These are phyloP conservation scores for Coregonus ussuriensis DNA, from an alignment of 2,797 vertebrate species.

Conservation along the genomic window DNA sequence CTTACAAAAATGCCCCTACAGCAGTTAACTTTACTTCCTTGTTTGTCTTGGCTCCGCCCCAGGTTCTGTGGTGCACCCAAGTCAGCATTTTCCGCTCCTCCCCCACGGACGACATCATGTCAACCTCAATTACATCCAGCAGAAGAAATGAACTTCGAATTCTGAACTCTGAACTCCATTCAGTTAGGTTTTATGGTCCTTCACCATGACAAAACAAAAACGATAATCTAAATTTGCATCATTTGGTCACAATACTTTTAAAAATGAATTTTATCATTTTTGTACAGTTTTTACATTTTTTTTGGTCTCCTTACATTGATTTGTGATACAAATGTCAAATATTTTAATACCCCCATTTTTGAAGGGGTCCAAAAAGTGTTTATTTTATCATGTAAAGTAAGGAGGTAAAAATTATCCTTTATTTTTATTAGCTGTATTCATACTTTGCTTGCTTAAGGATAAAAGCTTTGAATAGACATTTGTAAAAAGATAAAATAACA, in stretches of 20 bases:
- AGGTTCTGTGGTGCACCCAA: constrained; percentile 89
- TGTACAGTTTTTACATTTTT: constrained; percentile 94
- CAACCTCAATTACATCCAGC: constrained; percentile 93
- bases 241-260: constrained; percentile 88
- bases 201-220: constrained; percentile 57
- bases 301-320: constrained; percentile 87
- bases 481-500: constrained; percentile 76
- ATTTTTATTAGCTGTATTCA: constrained; percentile 99
- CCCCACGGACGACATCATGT: constrained; percentile 88
- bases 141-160: constrained; percentile 87
- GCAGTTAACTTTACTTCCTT: constrained; percentile 27
- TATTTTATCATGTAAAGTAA: constrained; percentile 93
- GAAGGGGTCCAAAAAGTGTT: constrained; percentile 85
- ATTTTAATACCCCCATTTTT: constrained; percentile 99
- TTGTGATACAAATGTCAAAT: constrained; percentile 99
- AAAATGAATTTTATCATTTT: constrained; percentile 93
- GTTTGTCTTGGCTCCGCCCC: constrained; percentile 34
- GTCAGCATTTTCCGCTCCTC: constrained; percentile 88
- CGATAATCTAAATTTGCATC: constrained; percentile 75
- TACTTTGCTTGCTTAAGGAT: constrained; percentile 90
- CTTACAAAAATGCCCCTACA: not conserved
- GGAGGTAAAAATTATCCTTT: constrained; percentile 88
- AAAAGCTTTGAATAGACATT: constrained; percentile 91
- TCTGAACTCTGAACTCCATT: constrained; percentile 34
- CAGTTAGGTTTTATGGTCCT: constrained; percentile 50